These are phyloP conservation scores for Eulemur rubriventer DNA, from an alignment of 2,797 vertebrate species.

Conservation along the genomic window DNA sequence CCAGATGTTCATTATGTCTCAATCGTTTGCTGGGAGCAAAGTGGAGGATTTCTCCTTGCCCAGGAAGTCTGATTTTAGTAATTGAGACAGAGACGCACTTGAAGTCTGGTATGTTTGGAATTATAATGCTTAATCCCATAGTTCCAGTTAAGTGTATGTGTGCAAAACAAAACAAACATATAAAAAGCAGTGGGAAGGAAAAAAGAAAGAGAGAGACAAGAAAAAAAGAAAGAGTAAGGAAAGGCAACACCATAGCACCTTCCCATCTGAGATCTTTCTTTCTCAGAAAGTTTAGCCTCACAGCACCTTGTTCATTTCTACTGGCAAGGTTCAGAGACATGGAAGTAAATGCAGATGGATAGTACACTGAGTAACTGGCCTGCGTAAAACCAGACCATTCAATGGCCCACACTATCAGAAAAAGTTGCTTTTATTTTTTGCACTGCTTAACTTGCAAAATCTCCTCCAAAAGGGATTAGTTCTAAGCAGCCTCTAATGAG, in stretches of 20 bases:
- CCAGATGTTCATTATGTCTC: constrained; percentile 79
- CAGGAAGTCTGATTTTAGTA: constrained; percentile 73
- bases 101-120: constrained; percentile 73
- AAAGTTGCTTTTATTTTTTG: background rate
- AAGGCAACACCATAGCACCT: background rate
- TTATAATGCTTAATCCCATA: constrained; percentile 53
- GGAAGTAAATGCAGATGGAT: background rate
- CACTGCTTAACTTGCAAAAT: constrained; percentile 7
- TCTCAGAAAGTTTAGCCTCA: background rate
- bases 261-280: background rate
- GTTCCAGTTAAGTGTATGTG: constrained; percentile 56
- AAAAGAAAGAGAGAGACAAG: constrained; percentile 14
- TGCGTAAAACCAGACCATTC: background rate
- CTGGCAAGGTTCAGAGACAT: background rate
- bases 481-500: background rate
- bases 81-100: constrained; percentile 54
- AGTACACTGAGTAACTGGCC: background rate
- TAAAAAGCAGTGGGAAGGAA: constrained; percentile 65
- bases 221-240: background rate
- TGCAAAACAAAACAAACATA: constrained; percentile 71
- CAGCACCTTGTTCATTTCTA: background rate
- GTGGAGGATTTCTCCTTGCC: constrained; percentile 15
- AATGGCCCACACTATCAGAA: background rate
- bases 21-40: constrained; percentile 46
- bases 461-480: background rate